Percentiles rank a stretch among this genome's conserved stretches.
These are phyloP conservation scores for Pangasianodon hypophthalmus DNA, from an alignment of 2,113 vertebrate genomes.

Conservation along the genomic window DNA sequence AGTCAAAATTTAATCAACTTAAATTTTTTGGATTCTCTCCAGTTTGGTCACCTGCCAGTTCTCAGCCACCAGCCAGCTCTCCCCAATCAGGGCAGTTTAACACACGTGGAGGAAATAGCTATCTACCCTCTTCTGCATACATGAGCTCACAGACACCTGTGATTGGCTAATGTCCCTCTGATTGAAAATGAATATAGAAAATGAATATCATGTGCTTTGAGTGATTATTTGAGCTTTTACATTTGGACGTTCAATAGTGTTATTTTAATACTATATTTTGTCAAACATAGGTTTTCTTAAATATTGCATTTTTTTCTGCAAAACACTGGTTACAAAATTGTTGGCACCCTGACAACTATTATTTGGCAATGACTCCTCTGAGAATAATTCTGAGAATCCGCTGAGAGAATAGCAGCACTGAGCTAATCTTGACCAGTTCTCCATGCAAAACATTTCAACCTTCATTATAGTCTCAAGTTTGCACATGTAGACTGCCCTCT, in stretches of 20 bases:
- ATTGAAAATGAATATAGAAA: not conserved
- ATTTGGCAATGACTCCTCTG: not conserved
- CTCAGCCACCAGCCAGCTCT: not conserved
- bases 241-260: not conserved
- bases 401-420: not conserved
- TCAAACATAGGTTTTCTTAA: not conserved
- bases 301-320: not conserved
- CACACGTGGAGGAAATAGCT: not conserved
- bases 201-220: not conserved
- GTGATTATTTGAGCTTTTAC: not conserved
- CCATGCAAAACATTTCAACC: not conserved
- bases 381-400: not conserved
- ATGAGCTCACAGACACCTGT: not conserved
- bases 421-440: not conserved
- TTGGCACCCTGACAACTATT: not conserved
- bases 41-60: not conserved
- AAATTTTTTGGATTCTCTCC: slow-evolving; percentile 2
- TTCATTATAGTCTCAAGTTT: not conserved
- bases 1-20: slow-evolving; percentile 2
- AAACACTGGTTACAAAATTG: not conserved
- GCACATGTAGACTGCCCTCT: not conserved
- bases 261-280: not conserved
- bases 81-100: not conserved
- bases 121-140: not conserved
- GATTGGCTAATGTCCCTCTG: not conserved